Evolutionary conservation across 1,140 invertebrate genomes (phyloP), one percentile per base, ranked within the genome.

Genomic region (Tetragnatha versicolor): DNA sequence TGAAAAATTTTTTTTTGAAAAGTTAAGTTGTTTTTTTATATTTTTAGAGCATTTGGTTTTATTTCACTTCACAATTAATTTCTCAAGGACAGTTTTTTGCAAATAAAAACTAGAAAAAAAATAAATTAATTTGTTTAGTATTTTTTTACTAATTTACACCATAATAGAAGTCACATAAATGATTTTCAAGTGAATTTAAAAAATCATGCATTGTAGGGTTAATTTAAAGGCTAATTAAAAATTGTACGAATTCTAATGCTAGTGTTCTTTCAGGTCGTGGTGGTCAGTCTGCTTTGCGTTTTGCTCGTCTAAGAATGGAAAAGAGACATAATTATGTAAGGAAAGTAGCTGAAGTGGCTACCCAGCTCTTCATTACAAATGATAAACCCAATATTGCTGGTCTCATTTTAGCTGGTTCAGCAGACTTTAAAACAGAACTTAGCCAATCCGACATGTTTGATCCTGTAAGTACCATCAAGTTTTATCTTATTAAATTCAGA

Each of bases 401-500:
- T 51, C 89, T 99, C 17, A 98, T 99, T 84, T 88, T 99, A 61
- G 98, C 98, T 82, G 98, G 98, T 90, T 98, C 95, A 84, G 98
- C 98, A 35, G 98, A 99, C 87, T 99, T 99, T 86, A 99, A 99
- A 89, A 99, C 97, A 80, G 98, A 99, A 87, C 91, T 99, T 81
- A 97, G 95, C 86, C 97, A 99, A 88, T 99, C 97, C 2, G 98
- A 99, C 86, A 99, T 99, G 97, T 99, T 99, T 89, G 98, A 99
- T 91, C 95, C 94, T 81, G 95, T 97, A 87, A 91, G 91, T 90
- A 33, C 12, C 14, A 22, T 84, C 84, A 88, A 20, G 12, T 55
- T 65, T 60, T 29, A 65, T 22, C 42, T 65, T 22, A 31, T 60
- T 17, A 35, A 10, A 53, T 12, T 47, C 3, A 17, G 20, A 47